Percentiles rank a stretch among this genome's conserved stretches.
Conservation (phyloP, 1,140 invertebrate species). For the Pseudomyrmex gracilis region DNA sequence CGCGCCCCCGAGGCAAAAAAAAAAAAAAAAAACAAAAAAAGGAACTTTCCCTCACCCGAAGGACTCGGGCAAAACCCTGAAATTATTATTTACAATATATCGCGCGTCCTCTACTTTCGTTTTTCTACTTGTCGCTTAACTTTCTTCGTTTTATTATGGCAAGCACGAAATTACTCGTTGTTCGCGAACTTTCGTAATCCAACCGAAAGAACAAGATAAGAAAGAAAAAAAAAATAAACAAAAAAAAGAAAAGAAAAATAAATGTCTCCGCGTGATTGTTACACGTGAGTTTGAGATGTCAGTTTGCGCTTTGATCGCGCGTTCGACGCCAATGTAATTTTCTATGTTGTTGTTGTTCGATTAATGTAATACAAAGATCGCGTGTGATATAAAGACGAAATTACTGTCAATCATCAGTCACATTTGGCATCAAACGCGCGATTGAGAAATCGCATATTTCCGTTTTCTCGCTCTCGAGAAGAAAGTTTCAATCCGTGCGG, state of each 20-base stretch:
- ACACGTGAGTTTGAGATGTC: background rate
- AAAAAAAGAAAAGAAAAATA: background rate
- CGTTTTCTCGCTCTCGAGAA: slow-evolving; percentile 25
- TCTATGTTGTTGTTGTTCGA: background rate
- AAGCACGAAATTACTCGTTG: slow-evolving; percentile 70
- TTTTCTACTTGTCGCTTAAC: slow-evolving; percentile 46
- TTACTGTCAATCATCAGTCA: background rate
- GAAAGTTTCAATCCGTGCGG: slow-evolving; percentile 8
- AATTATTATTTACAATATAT: slow-evolving; percentile 66
- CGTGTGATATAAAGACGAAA: slow-evolving; percentile 7
- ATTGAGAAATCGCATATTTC: background rate
- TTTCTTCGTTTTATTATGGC: slow-evolving; percentile 65
- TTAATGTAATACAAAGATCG: slow-evolving; percentile 18
- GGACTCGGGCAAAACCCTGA: slow-evolving; percentile 13
- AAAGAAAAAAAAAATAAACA: background rate
- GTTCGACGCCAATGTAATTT: slow-evolving; percentile 9
- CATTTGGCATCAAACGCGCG: slow-evolving; percentile 24
- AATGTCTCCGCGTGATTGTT: background rate
- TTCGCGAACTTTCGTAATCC: slow-evolving; percentile 45
- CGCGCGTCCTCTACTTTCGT: slow-evolving; percentile 9
- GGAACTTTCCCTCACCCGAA: slow-evolving; percentile 38
- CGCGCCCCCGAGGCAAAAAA: slow-evolving; percentile 14
- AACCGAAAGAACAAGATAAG: slow-evolving; percentile 20
- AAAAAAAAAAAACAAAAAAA: no score
- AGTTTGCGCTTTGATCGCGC: background rate